Evolutionary conservation across 2,888 invertebrate genomes (phyloP), one percentile per base, ranked within the genome.

Genomic region (Pachymerium ferrugineum): DNA sequence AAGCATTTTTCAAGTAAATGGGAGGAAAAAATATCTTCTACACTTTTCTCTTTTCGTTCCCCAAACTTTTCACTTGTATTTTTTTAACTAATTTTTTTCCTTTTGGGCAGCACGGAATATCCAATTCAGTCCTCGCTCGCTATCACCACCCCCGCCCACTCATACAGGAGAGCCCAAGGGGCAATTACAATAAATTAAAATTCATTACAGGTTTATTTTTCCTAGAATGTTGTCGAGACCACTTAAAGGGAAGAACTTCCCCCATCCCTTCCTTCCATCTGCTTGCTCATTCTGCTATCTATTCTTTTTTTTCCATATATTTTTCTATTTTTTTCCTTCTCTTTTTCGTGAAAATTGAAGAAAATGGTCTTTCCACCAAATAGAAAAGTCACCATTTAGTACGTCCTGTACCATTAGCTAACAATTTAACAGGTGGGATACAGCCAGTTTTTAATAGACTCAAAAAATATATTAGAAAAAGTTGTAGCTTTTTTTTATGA

Each of bases 131-230:
- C 12, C 28, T 62, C 62, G 62, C 62, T 62, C 62, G 62, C 62
- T 28, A 62, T 62, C 62, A 62, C 62, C 62, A 62, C 62, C 62
- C 62, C 62, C 62, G 62, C 62, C 62, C 62, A 62, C 62, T 62
- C 62, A 62, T 25, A 62, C 25, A 62, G 62, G 10, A 62, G 62
- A 62, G 62, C 62, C 62, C 62, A 62, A 62, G 62, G 62, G 62
- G 62, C 62, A 62, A 62, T 62, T 62, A 62, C 62, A 62, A 62
- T 62, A 62, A 62, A 62, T 62, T 62, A 62, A 62, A 62, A 62
- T 62, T 62, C 62, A 62, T 62, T 62, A 62, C 62, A 62, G 62
- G 62, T 62, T 62, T 62, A 62, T 62, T 62, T 62, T 62, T 62
- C 62, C 62, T n/a, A 62, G 62, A 62, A 62, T 62, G 62, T 62